phyloP scores from a whole-genome alignment of 2,113 vertebrate genomes.

The Fulica atra region DNA sequence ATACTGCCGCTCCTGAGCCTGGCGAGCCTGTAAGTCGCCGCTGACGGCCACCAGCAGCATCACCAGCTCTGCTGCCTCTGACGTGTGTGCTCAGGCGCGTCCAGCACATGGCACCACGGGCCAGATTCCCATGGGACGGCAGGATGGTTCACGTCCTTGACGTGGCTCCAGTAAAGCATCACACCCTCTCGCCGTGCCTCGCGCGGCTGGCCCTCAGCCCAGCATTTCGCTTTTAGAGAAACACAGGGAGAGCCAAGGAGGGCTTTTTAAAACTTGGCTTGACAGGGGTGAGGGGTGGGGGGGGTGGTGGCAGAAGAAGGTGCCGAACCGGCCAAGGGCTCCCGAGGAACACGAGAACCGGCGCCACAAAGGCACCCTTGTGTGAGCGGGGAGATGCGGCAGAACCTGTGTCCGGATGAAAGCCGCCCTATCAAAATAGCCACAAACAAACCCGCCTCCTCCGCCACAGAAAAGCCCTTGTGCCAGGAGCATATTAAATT shows the following conservation, averaged over 20 bases:
- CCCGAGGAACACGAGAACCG: not conserved
- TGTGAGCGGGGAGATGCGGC: not conserved
- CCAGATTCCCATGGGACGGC: not conserved
- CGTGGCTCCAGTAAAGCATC: not conserved
- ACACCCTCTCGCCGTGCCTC: not conserved
- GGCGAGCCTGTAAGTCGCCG: not conserved
- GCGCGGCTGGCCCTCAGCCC: not conserved
- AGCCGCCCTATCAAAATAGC: conserved; percentile 59
- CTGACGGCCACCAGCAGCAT: not conserved
- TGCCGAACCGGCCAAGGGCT: not conserved
- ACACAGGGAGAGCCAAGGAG: not conserved
- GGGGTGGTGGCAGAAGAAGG: not conserved
- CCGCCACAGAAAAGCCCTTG: conserved; percentile 48
- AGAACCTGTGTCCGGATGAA: conserved; percentile 60
- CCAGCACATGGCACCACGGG: not conserved
- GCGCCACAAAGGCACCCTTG: conserved; percentile 1
- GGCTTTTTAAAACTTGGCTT: not conserved
- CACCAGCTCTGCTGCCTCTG: not conserved
- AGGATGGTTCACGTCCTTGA: conserved; percentile 1
- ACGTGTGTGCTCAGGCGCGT: not conserved
- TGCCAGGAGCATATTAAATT: conserved; percentile 72
- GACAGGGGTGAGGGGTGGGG: not conserved
- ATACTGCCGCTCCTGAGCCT: not conserved
- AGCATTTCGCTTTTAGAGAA: not conserved
- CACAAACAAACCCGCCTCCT: conserved; percentile 66